Evolutionary conservation across 2,113 vertebrate species (phyloP), one percentile per base, ranked within the genome.

Genomic region (Perca schrenkii): DNA sequence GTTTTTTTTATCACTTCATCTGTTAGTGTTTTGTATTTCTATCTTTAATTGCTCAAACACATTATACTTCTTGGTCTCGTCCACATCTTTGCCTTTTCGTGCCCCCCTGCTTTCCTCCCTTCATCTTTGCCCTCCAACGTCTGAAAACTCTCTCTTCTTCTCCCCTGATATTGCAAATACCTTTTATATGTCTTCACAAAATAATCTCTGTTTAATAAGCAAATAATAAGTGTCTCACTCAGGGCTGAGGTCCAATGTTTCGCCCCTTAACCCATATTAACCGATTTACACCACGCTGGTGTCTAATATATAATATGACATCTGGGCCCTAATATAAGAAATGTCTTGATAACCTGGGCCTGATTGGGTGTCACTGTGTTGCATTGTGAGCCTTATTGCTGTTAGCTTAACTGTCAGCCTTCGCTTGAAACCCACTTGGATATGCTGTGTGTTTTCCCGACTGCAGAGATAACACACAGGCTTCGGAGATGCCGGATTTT

Each of bases 391-490:
- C 76, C 83, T 76, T 85, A 84, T 77, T 86, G 71, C 85, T 86
- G 78, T 83, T 77, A 84, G 82, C 61, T 89, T 86, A 81, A 86
- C 79, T 74, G 85, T 83, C 63, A 43, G 57, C 76, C 0, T 80
- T 74, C 75, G 90, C 53, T 77, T 79, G 81, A 90, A 83, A 86
- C 86, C 56, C 50, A 10, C 43, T 47, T 36, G 34, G 69, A 89
- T 57, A 11, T 10, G 50, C 53, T 14, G 40, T 8, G 22, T 63
- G 58, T 50, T 47, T 46, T 50, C 46, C 46, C 25, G 64, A 74
- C 14, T 14, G 74, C 57, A 19, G 75, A 74, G 77, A 89, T 86
- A 86, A 70, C 82, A 5, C 1, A n/a, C 62, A 40, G 64, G 53
- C 64, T 68, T 79, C 19, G 64, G 19, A 50, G 22, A 36, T 58